Percentiles rank a stretch among this genome's conserved stretches.
Conservation (phyloP, 2,113 vertebrate genomes). For the Corythoichthys intestinalis region DNA sequence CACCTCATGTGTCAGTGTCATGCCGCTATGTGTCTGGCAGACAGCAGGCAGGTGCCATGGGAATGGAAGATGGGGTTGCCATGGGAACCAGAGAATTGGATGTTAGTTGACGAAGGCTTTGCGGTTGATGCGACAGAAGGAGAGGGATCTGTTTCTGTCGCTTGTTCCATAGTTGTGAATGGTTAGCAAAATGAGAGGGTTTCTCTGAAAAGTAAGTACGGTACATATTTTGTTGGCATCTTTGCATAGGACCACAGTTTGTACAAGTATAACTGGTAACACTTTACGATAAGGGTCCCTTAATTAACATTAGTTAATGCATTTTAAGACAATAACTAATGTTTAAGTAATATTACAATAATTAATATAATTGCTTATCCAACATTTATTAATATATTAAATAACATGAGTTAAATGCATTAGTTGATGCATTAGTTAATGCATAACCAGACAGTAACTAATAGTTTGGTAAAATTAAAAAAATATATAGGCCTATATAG, state of each 20-base stretch:
- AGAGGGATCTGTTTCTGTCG: neutral
- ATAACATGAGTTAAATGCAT: too few relatives aligned
- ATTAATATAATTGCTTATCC: too few relatives aligned
- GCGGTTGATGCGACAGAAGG: constrained; percentile 30
- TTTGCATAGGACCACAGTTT: neutral
- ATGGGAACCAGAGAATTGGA: constrained; percentile 55
- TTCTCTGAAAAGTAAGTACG: neutral
- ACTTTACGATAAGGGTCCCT: too few relatives aligned
- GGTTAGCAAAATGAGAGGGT: neutral
- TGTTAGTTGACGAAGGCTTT: constrained; percentile 16
- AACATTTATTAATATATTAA: too few relatives aligned
- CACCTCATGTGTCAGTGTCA: constrained; percentile 57
- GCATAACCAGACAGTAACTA: too few relatives aligned
- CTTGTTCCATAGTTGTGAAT: neutral
- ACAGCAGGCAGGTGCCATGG: constrained; percentile 62
- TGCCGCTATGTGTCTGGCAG: constrained; percentile 51
- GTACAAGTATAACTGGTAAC: too few relatives aligned
- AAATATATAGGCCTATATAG: too few relatives aligned
- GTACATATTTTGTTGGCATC: neutral
- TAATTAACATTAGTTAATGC: too few relatives aligned
- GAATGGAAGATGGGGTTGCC: constrained; percentile 54
- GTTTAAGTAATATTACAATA: too few relatives aligned
- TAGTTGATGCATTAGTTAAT: too few relatives aligned
- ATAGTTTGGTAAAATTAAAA: too few relatives aligned
- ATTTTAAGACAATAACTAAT: too few relatives aligned